Base-by-base conservation (phyloP, 23 tunicate species). In the Halocynthia aurantium region DNA sequence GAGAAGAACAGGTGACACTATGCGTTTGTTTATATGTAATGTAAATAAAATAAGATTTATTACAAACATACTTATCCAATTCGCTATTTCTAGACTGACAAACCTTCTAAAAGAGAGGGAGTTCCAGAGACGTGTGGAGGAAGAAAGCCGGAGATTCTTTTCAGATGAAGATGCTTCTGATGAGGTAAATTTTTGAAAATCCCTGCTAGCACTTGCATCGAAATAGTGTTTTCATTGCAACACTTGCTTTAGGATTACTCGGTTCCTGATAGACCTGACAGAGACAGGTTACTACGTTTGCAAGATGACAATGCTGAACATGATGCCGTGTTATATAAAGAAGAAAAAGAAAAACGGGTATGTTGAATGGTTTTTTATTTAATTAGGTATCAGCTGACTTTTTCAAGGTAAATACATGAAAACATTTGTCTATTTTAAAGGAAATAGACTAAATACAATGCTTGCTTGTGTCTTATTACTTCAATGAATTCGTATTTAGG, bases 221-320 rank as follows among this genome's bases (percentile, higher is more conserved):
- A 58, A n/a, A 58, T 58, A 58, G 15, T 13, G 17, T 58, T 2
- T 13, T 58, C 6, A 10, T 65, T 64, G 6, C 6, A 10, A 54
- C 1, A 51, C 56, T 61, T 9, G 11, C 13, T 77, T 44, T 62
- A 77, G 81, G 81, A 57, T 5, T 74, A 74, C 21, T 62, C 55
- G 22, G 85, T 90, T 15, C 97, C 97, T 20, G 97, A 90, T 64
- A 84, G 97, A 8, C 97, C 97, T 6, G 97, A 90, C 52, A 81
- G 90, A 9, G 97, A 90, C 55, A 80, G 97, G 8, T 70, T 90
- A 20, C 77, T 90, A 61, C 97, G 70, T 55, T 52, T 88, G 71
- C 81, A 62, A 61, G 78, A 74, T 54, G 78, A 74, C 31, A 62
- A 74, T 54, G 78, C 78, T 0, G 78, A 74, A 54, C 78, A 74